Conservation (phyloP, 2,113 vertebrate genomes). For the Narcine bancroftii region DNA sequence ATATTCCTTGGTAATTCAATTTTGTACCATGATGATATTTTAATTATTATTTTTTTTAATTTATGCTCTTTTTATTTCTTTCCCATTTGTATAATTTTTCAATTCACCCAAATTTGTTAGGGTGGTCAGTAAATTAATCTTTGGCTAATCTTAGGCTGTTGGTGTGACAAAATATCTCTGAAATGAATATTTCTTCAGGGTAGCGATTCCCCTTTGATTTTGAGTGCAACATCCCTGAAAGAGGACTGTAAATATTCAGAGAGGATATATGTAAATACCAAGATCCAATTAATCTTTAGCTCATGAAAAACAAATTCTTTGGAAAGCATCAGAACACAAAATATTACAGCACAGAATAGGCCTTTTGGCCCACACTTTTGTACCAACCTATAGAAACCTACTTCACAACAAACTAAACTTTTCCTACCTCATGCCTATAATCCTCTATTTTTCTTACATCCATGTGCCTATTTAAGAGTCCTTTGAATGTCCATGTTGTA, state of each 20-base stretch:
- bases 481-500: too few species aligned
- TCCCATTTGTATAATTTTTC: not conserved
- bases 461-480: too few species aligned
- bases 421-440: too few species aligned
- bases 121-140: not conserved
- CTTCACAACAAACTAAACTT: too few species aligned
- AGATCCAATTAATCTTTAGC: too few species aligned
- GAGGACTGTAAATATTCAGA: not conserved
- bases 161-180: not conserved
- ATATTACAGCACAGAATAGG: too few species aligned
- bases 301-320: too few species aligned
- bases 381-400: too few species aligned
- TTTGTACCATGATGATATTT: not conserved
- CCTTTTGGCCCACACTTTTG: too few species aligned
- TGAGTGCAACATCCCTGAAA: not conserved
- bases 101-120: not conserved
- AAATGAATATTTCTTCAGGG: not conserved
- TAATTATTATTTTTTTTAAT: slow-evolving; percentile 15
- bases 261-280: too few species aligned
- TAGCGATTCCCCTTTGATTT: not conserved
- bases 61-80: not conserved
- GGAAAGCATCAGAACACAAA: too few species aligned
- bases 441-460: too few species aligned
- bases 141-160: not conserved
- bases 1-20: slow-evolving; percentile 7